Conservation (phyloP, 2,797 vertebrate genomes). For the Cyclopterus lumpus region DNA sequence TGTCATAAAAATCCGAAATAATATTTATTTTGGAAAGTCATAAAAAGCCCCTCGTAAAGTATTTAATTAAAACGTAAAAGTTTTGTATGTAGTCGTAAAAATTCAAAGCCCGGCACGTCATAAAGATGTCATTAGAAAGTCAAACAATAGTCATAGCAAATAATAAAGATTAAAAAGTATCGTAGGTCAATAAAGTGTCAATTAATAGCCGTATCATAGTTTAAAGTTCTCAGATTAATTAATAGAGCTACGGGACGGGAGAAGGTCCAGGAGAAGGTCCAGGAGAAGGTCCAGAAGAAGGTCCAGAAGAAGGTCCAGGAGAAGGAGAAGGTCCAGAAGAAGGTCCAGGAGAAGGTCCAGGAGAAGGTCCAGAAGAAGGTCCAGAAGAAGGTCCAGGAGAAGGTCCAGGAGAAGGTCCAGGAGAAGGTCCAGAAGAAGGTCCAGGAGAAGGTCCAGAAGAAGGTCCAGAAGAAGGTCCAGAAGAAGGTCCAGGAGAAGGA, state of each 20-base stretch:
- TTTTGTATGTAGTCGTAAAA: not conserved
- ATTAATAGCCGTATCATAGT: not conserved
- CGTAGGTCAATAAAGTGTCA: not conserved
- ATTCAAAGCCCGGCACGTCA: not conserved
- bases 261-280: constrained; percentile 1
- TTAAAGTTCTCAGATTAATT: not conserved
- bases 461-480: constrained; percentile 2
- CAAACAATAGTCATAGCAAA: not conserved
- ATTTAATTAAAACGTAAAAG: no score
- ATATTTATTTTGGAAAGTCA: not conserved
- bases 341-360: no score
- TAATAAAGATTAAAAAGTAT: not conserved
- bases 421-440: constrained; percentile 2
- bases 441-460: constrained; percentile 11
- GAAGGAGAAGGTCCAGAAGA: constrained; percentile 11
- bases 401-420: no score
- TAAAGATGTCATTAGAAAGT: not conserved
- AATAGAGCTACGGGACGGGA: constrained; percentile 5
- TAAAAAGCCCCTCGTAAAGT: not conserved
- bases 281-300: constrained; percentile 2
- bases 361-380: constrained; percentile 1
- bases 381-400: constrained; percentile 6
- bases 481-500: no score
- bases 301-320: not conserved
- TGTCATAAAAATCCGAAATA: not conserved